Conservation (phyloP, 2,888 invertebrate genomes). For the Urechis unicinctus region DNA sequence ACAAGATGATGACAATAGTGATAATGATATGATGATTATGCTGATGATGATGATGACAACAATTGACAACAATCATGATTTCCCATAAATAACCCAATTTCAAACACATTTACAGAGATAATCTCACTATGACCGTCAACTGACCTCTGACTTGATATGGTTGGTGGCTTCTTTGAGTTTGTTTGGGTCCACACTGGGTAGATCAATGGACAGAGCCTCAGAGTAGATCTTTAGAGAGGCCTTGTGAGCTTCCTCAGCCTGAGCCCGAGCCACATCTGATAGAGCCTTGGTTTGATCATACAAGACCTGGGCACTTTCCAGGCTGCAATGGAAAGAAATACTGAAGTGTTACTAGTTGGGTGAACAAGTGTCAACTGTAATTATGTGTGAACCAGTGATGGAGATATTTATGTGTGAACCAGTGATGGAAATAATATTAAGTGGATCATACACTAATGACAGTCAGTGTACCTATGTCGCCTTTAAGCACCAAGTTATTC, state of each 20-base stretch:
- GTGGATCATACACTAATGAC: no score
- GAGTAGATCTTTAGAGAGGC: conserved; percentile 74
- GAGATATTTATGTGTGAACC: no score
- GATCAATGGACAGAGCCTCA: conserved; percentile 69
- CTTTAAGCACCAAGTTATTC: no score
- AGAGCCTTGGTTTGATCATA: conserved; percentile 65
- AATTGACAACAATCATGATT: no score
- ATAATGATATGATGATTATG: no score
- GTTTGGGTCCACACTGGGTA: conserved; percentile 71
- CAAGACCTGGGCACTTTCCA: conserved; percentile 62
- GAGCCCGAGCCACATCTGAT: conserved; percentile 67
- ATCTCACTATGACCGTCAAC: not conserved
- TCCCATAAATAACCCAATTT: no score
- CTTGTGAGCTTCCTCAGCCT: conserved; percentile 72
- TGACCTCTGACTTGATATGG: conserved; percentile 64
- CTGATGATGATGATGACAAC: no score
- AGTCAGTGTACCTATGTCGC: no score
- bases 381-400: no score
- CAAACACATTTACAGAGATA: not conserved
- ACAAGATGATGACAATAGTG: no score
- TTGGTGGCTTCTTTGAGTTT: conserved; percentile 65
- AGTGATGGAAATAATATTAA: no score
- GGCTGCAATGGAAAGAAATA: conserved; percentile 21
- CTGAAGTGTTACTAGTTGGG: not conserved
- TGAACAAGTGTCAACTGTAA: no score